These are phyloP conservation scores for Nomada ruficornis DNA, from an alignment of 2,888 invertebrate species.

Conservation along the genomic window DNA sequence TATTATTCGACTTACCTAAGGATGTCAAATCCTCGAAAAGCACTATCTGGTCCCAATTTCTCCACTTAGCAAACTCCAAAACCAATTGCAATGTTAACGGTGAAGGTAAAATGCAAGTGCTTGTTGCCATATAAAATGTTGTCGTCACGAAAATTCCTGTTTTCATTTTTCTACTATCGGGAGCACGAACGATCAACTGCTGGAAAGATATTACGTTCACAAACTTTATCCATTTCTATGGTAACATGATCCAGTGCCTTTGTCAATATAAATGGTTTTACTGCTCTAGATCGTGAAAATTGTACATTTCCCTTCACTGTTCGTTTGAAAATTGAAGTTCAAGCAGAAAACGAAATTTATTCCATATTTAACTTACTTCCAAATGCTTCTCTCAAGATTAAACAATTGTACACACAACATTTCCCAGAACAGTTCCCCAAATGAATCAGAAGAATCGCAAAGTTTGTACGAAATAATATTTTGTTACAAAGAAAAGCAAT, in stretches of 20 bases:
- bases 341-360: no score
- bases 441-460: no score
- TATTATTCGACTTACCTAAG: conserved; percentile 64
- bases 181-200: neutral
- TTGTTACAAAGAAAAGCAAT: no score
- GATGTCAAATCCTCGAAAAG: conserved; percentile 83
- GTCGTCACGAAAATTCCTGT: conserved; percentile 20
- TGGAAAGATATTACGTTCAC: no score
- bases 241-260: neutral
- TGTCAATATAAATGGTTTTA: neutral
- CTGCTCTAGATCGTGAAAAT: no score
- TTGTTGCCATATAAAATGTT: conserved; percentile 19
- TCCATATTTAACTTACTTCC: no score
- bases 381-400: no score
- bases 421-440: no score
- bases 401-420: no score
- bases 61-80: conserved; percentile 86
- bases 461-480: no score
- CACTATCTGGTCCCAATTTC: conserved; percentile 86
- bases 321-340: no score
- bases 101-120: conserved; percentile 70
- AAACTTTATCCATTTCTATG: neutral
- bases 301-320: no score
- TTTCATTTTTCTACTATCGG: conserved; percentile 29
- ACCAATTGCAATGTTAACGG: conserved; percentile 84